phyloP scores from a whole-genome alignment of 2,797 vertebrate species.

The Lacerta viridis region DNA sequence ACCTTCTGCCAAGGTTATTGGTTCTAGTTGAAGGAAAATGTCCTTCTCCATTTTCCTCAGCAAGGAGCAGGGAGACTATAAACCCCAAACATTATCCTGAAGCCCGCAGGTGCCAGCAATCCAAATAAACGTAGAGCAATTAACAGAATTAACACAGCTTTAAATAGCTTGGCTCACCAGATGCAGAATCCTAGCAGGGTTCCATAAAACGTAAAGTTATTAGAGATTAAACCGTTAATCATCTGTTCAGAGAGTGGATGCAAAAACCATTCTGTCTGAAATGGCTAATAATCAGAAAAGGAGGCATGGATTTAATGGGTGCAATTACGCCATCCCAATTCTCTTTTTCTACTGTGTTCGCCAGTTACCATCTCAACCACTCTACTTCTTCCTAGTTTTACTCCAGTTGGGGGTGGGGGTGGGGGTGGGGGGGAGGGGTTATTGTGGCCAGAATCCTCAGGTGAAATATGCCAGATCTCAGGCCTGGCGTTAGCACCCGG shows the following conservation, averaged over 20 bases:
- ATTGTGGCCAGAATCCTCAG: conserved; percentile 21
- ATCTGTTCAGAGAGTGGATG: conserved; percentile 83
- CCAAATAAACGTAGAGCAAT: conserved; percentile 84
- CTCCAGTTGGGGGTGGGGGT: conserved; percentile 26
- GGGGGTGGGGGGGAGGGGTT: not conserved
- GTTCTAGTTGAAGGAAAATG: conserved; percentile 68
- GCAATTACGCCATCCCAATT: conserved; percentile 60
- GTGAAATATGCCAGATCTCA: not conserved
- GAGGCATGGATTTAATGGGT: conserved; percentile 69
- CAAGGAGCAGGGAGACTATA: conserved; percentile 61
- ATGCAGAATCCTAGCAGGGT: conserved; percentile 81
- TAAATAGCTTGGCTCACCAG: conserved; percentile 84
- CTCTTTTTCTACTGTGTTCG: conserved; percentile 67
- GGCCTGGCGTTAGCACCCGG: not conserved
- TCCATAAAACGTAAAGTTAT: conserved; percentile 86
- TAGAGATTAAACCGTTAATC: conserved; percentile 84
- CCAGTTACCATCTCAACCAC: conserved; percentile 16
- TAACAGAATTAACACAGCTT: conserved; percentile 88
- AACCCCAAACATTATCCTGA: conserved; percentile 74
- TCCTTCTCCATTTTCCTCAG: conserved; percentile 63
- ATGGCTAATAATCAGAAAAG: conserved; percentile 80
- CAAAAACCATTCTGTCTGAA: conserved; percentile 79
- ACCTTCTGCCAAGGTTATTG: conserved; percentile 70
- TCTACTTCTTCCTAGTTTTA: conserved; percentile 34
- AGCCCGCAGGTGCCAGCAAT: conserved; percentile 83